Evolutionary conservation across 2,113 vertebrate species (phyloP).

Genomic region (Stictonetta naevosa): DNA sequence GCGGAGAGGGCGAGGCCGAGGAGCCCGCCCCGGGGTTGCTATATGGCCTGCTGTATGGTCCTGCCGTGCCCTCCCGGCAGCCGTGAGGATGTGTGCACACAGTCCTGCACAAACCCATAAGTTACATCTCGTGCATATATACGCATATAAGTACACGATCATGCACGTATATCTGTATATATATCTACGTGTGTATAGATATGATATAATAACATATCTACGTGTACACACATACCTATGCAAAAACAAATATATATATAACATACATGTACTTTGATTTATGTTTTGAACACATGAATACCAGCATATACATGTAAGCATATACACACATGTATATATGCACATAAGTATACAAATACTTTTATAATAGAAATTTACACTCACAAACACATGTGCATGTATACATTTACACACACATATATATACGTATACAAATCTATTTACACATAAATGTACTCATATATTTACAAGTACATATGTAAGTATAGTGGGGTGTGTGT

Average conservation of each 20-base stretch:
- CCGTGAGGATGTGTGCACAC: too few relatives aligned
- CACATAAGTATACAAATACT: background rate
- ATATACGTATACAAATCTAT: background rate
- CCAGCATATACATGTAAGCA: rapidly evolving
- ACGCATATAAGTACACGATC: rapidly evolving
- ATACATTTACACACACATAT: background rate
- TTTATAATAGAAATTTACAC: background rate
- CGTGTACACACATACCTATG: too few relatives aligned
- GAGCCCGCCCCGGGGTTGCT: background rate
- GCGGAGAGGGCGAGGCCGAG: background rate
- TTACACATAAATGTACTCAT: background rate
- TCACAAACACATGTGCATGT: too few relatives aligned
- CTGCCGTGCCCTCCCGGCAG: too few relatives aligned
- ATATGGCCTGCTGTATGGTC: too few relatives aligned
- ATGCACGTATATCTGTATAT: rapidly evolving
- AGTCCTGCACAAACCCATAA: too few relatives aligned
- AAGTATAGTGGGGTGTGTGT: background rate
- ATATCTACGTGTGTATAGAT: too few relatives aligned
- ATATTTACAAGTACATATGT: background rate
- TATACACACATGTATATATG: background rate
- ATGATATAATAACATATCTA: too few relatives aligned
- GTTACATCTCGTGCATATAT: rapidly evolving
- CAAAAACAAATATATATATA: rapidly evolving
- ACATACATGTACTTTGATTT: background rate
- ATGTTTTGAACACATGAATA: background rate